Percentiles rank a stretch among this genome's conserved stretches.
Evolutionary conservation across 2,888 invertebrate genomes (phyloP).

Genomic region (Thymelicus acteon): DNA sequence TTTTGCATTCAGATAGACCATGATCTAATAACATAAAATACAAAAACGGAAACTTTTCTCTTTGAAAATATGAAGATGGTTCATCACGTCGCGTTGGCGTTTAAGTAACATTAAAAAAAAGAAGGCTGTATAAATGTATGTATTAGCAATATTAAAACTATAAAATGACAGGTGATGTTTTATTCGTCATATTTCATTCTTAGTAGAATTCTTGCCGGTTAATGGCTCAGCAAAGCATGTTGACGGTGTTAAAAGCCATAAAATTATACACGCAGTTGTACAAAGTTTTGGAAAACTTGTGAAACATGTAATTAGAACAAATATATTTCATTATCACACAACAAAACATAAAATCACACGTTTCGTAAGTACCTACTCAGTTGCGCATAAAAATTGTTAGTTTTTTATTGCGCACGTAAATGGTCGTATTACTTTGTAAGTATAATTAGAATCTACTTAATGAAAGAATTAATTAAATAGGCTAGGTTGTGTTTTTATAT

Average conservation of each 20-base stretch:
- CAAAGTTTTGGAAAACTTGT: conserved; percentile 30
- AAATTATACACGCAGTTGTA: conserved; percentile 11
- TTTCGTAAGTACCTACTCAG: background rate
- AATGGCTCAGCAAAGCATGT: background rate
- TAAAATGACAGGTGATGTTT: background rate
- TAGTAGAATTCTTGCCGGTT: too few relatives aligned
- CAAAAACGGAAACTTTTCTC: too few relatives aligned
- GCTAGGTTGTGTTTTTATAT: too few relatives aligned
- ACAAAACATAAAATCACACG: conserved; percentile 18
- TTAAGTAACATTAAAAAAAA: too few relatives aligned
- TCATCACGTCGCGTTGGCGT: too few relatives aligned
- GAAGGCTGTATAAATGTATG: too few relatives aligned
- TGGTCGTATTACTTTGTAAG: too few relatives aligned
- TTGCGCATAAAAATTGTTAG: background rate
- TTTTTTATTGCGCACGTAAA: too few relatives aligned
- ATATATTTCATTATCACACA: conserved; percentile 39
- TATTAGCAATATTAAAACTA: background rate
- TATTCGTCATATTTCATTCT: background rate
- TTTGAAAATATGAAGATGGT: too few relatives aligned
- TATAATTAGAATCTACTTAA: background rate
- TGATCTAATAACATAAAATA: too few relatives aligned
- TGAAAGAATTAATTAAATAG: background rate
- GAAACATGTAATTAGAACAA: conserved; percentile 38
- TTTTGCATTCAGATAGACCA: too few relatives aligned
- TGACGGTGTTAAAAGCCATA: conserved; percentile 5